Percentiles rank a stretch among this genome's conserved stretches.
Evolutionary conservation across 2,888 invertebrate genomes (phyloP).

Genomic region (Petrophora chlorosata): DNA sequence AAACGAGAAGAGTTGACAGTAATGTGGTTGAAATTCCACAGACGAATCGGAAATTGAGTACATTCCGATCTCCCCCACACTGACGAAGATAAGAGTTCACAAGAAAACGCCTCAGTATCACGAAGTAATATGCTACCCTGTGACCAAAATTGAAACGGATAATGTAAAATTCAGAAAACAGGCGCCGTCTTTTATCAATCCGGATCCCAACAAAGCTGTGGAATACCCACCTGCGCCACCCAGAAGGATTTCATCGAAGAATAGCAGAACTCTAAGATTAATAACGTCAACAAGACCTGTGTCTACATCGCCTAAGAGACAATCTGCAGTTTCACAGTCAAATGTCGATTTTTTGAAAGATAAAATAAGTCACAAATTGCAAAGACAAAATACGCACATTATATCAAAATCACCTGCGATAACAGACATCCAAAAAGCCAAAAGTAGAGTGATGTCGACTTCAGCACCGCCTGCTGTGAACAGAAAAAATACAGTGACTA

Average conservation of each 20-base stretch:
- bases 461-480: constrained; percentile 73
- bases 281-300: constrained; percentile 81
- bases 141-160: constrained; percentile 67
- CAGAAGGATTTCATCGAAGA: constrained; percentile 89
- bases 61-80: constrained; percentile 91
- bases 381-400: constrained; percentile 75
- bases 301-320: constrained; percentile 60
- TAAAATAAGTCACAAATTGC: constrained; percentile 84
- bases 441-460: constrained; percentile 61
- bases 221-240: constrained; percentile 88
- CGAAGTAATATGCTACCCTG: constrained; percentile 86
- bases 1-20: constrained; percentile 46
- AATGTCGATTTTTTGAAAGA: constrained; percentile 86
- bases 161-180: constrained; percentile 82
- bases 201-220: constrained; percentile 56
- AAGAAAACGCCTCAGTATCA: constrained; percentile 82
- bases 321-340: constrained; percentile 61
- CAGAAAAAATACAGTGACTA: constrained; percentile 55
- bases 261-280: constrained; percentile 87
- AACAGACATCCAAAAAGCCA: constrained; percentile 39
- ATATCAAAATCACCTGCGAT: constrained; percentile 50
- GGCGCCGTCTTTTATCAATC: constrained; percentile 81
- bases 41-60: constrained; percentile 92
- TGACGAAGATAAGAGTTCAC: constrained; percentile 91
- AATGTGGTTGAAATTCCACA: constrained; percentile 83